phyloP scores from a whole-genome alignment of 2,888 invertebrate genomes.

The Parnassius mnemosyne region DNA sequence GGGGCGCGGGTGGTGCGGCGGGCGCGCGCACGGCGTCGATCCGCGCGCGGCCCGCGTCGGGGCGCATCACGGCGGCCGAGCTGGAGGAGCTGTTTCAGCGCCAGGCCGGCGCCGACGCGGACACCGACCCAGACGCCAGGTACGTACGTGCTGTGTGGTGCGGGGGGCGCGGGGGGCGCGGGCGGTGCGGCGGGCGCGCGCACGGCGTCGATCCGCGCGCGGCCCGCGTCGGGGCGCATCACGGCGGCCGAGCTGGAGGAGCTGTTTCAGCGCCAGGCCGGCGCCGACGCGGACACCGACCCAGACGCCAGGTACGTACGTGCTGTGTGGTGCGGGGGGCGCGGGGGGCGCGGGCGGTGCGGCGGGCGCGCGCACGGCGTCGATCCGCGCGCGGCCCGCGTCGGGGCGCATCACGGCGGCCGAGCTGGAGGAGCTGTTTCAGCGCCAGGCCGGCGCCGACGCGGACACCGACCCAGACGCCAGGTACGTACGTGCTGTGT shows the following conservation, averaged over 20 bases:
- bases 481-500: slow-evolving; percentile 5
- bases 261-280: slow-evolving; percentile 93
- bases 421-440: slow-evolving; percentile 95
- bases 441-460: slow-evolving; percentile 87
- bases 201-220: slow-evolving; percentile 94
- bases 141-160: not conserved
- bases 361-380: slow-evolving; percentile 91
- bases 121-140: slow-evolving; percentile 39
- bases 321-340: not conserved
- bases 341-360: slow-evolving; percentile 81
- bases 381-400: slow-evolving; percentile 92
- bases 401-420: slow-evolving; percentile 94
- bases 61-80: slow-evolving; percentile 94
- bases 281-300: slow-evolving; percentile 69
- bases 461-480: slow-evolving; percentile 46
- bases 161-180: slow-evolving; percentile 76
- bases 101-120: slow-evolving; percentile 84
- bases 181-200: slow-evolving; percentile 84
- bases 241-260: slow-evolving; percentile 96
- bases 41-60: slow-evolving; percentile 91
- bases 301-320: slow-evolving; percentile 25
- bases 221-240: slow-evolving; percentile 93
- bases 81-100: slow-evolving; percentile 95
- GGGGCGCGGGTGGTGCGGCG: slow-evolving; percentile 63
- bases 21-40: slow-evolving; percentile 95